phyloP scores from a whole-genome alignment of 2,113 vertebrate species.

The Peucedramus taeniatus region DNA sequence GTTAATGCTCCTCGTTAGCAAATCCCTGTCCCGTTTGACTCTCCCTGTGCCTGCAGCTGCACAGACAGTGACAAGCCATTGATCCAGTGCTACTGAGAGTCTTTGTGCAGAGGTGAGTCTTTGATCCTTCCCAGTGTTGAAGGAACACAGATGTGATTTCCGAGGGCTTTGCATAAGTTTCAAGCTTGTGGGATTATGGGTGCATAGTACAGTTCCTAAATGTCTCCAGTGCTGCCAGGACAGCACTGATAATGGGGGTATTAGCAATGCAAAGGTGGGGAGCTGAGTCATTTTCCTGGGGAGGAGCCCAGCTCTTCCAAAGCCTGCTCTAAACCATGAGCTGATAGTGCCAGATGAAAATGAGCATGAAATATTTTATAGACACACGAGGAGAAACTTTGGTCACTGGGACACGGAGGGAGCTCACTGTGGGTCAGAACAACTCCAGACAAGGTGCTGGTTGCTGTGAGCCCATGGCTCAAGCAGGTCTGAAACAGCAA shows the following conservation, averaged over 20 bases:
- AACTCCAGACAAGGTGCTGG: not conserved
- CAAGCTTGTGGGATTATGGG: not conserved
- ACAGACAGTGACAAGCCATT: slow-evolving; percentile 1
- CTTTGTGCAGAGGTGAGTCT: slow-evolving; percentile 31
- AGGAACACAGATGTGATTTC: slow-evolving; percentile 11
- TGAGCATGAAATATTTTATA: not conserved
- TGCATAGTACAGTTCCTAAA: not conserved
- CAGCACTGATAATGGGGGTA: not conserved
- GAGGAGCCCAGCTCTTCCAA: not conserved
- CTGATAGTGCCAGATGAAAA: not conserved
- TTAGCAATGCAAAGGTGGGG: slow-evolving; percentile 24
- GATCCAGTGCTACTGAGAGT: not conserved
- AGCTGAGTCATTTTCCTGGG: not conserved
- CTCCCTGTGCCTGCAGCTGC: not conserved
- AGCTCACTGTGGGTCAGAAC: not conserved
- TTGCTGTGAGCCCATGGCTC: fast-evolving
- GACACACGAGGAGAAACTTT: not conserved
- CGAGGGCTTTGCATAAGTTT: slow-evolving; percentile 29
- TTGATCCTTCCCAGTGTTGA: slow-evolving; percentile 10
- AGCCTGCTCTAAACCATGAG: not conserved
- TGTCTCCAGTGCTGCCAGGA: not conserved
- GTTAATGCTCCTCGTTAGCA: not conserved
- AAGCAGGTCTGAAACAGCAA: not conserved
- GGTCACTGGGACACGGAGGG: not conserved
- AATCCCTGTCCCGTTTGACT: not conserved